Evolutionary conservation across 2,113 vertebrate genomes (phyloP).

Genomic region (Microcebus lehilahytsara): DNA sequence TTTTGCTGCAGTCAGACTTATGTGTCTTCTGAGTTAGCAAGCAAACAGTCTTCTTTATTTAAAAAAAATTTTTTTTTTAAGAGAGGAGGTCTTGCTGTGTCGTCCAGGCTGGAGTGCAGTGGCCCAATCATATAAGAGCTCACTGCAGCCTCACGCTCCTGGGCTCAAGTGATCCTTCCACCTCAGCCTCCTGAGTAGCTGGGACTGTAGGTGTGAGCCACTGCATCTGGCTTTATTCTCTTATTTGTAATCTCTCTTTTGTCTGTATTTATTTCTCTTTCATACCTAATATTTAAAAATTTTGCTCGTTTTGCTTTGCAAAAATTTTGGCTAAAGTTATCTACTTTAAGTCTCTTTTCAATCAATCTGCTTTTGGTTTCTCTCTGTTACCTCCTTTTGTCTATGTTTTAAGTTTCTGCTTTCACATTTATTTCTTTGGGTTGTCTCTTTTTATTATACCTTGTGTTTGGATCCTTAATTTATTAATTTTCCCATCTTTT

Average conservation of each 20-base stretch:
- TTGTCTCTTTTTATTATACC: neutral
- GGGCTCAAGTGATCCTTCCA: too few species aligned
- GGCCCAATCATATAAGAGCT: too few species aligned
- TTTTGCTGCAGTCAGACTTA: slow-evolving; percentile 49
- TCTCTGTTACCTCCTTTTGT: slow-evolving; percentile 9
- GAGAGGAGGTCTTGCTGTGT: too few species aligned
- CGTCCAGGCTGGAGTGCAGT: too few species aligned
- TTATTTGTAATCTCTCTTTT: slow-evolving; percentile 38
- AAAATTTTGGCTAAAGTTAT: slow-evolving; percentile 11
- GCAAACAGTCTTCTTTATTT: slow-evolving; percentile 24
- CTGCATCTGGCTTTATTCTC: neutral
- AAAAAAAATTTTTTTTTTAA: neutral
- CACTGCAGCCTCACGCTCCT: too few species aligned
- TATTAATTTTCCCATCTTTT: slow-evolving; percentile 1
- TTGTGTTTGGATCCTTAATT: neutral
- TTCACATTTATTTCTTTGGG: slow-evolving; percentile 11
- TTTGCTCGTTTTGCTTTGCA: neutral
- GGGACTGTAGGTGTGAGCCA: too few species aligned
- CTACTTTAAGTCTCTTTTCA: neutral
- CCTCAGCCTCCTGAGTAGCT: too few species aligned
- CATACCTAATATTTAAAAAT: neutral
- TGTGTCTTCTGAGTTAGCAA: slow-evolving; percentile 62
- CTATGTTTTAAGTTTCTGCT: slow-evolving; percentile 16
- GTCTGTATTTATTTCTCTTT: neutral
- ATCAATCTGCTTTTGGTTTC: neutral